Evolutionary conservation across 1,140 invertebrate species (phyloP).

Genomic region (Bradynema listronoti): DNA sequence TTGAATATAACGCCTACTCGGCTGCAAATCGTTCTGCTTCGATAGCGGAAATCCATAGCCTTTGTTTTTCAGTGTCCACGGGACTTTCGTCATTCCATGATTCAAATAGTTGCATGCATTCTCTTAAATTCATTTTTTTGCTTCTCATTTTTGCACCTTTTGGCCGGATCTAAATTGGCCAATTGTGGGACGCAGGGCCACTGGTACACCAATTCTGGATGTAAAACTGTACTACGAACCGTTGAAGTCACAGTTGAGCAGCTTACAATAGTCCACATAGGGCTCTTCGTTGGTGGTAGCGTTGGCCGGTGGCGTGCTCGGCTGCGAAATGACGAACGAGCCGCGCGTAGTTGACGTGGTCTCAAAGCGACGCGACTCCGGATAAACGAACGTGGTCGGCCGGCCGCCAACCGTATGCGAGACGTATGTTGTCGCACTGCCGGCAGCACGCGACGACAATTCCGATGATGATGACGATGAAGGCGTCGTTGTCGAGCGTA

Average conservation of each 20-base stretch:
- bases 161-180: background rate
- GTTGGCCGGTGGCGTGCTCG: constrained; percentile 28
- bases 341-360: constrained; percentile 21
- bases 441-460: background rate
- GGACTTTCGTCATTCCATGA: constrained; percentile 54
- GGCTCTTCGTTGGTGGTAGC: constrained; percentile 32
- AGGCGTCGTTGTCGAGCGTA: background rate
- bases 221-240: constrained; percentile 30
- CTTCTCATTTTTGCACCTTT: background rate
- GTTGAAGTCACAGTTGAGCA: constrained; percentile 55
- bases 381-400: constrained; percentile 3
- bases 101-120: constrained; percentile 56
- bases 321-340: constrained; percentile 43
- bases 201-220: background rate
- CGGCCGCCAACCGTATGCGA: no score
- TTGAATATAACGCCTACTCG: constrained; percentile 21
- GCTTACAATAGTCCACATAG: constrained; percentile 44
- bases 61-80: constrained; percentile 51
- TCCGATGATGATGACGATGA: background rate
- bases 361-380: background rate
- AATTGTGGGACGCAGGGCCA: background rate
- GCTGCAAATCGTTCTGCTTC: constrained; percentile 40
- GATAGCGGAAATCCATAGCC: constrained; percentile 43
- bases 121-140: constrained; percentile 31
- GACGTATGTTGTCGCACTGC: no score